Evolutionary conservation across 1,140 invertebrate species (phyloP), one percentile per base, ranked within the genome.

Genomic region (Colletes gigas): DNA sequence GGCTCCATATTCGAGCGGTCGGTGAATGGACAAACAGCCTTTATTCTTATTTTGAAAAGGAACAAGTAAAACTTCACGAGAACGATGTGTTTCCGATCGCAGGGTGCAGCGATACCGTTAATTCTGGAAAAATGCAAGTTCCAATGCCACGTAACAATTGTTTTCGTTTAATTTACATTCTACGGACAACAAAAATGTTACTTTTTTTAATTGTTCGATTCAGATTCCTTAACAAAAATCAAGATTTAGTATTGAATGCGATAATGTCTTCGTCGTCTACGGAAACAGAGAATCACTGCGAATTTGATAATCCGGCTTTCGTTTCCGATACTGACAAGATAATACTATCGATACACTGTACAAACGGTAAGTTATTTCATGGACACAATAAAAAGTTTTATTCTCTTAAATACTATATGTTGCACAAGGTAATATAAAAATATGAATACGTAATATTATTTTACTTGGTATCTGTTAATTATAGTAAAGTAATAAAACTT

Each of bases 1-100:
- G 97, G 97, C 93, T 99, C 0, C 98, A 99, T 92, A 97, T 99
- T 78, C 94, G 98, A 77, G 98, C 96, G 7, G 97, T 98, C 0
- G 98, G 98, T 1, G 96, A 98, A 92, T 99, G 98, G 98, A 99
- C 98, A 0, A 98, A 98, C 88, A 94, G 96, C 4, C 93, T 99
- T 0, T 97, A 98, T 88, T 95, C 96, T 1, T 98, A 98, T 91
- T 99, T 99, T 88, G 97, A 98, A 86, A 94, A 94, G 71, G 96
- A 97, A 91, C 96, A 97, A 88, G 94, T 96, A 62, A 95, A 96
- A 81, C 91, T 97, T 2, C 96, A 97, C 78, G 94, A 94, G 10
- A 94, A 94, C 1, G 95, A 96, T 70, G 93, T 95, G 2, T 80
- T 93, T 57, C 88, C 92, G 7, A 71, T 89, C 1, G 90, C 92